These are phyloP conservation scores for Rhinoraja longicauda DNA, from an alignment of 2,797 vertebrate species.

Conservation along the genomic window DNA sequence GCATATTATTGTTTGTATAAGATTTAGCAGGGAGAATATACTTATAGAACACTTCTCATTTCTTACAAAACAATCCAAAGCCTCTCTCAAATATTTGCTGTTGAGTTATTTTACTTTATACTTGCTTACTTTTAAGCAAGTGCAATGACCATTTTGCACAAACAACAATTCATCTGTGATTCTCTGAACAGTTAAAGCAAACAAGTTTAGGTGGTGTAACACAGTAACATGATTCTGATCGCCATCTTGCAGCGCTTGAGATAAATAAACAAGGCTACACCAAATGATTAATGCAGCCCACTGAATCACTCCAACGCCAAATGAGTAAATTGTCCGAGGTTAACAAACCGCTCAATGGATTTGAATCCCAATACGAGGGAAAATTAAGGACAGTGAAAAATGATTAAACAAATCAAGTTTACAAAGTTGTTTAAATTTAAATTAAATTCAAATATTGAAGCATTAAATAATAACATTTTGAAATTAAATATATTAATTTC, in stretches of 20 bases:
- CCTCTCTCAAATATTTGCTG: too few relatives aligned
- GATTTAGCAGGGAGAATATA: not conserved
- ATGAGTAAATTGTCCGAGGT: not conserved
- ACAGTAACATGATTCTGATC: not conserved
- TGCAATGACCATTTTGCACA: not conserved
- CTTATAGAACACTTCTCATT: not conserved
- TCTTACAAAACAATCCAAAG: too few relatives aligned
- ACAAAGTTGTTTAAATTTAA: not conserved
- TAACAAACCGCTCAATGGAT: not conserved
- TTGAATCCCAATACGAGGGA: not conserved
- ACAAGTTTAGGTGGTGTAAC: not conserved
- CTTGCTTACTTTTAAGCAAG: not conserved
- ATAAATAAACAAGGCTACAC: not conserved
- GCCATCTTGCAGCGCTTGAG: not conserved
- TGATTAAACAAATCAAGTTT: not conserved
- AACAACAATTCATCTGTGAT: not conserved
- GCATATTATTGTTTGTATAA: not conserved
- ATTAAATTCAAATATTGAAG: not conserved
- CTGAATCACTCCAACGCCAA: not conserved
- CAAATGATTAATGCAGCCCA: not conserved
- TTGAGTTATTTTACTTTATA: not conserved
- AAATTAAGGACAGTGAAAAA: not conserved
- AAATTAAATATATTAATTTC: not conserved
- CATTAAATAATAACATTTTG: not conserved
- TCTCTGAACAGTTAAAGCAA: not conserved